phyloP scores from a whole-genome alignment of 2,888 invertebrate genomes.

The Tethea ocularis region DNA sequence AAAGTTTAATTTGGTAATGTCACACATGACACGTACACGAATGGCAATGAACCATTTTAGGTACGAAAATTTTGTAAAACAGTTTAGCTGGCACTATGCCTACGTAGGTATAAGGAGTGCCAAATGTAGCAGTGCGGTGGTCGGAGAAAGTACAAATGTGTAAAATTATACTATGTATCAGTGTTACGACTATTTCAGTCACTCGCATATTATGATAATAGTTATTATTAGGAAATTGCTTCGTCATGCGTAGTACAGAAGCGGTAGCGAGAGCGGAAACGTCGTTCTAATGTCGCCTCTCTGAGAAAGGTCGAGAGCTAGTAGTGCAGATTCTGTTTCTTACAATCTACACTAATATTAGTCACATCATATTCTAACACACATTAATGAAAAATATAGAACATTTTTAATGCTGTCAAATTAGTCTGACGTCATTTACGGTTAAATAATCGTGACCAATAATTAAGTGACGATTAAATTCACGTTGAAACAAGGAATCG shows the following conservation, averaged over 20 bases:
- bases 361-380: no score
- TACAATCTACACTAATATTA: no score
- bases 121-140: constrained; percentile 44
- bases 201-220: not conserved
- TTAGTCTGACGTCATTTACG: no score
- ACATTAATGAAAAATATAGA: no score
- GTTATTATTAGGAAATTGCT: not conserved
- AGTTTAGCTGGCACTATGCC: constrained; percentile 42
- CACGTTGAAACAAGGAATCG: no score
- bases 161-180: not conserved
- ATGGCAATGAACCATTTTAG: not conserved
- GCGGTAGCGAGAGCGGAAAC: not conserved
- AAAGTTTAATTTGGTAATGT: not conserved
- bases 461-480: no score
- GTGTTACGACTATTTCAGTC: not conserved
- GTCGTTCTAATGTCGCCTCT: no score
- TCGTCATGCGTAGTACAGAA: not conserved
- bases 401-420: no score
- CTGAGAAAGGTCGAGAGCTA: no score
- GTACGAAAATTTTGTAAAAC: not conserved
- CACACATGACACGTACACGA: not conserved
- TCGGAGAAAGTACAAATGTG: not conserved
- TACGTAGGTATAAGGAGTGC: constrained; percentile 46
- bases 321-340: no score
- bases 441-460: no score